A percentile compares a stretch with the other conserved stretches of the same genome.
Evolutionary conservation across 1,140 invertebrate species (phyloP).

Genomic region (Magallana gigas): DNA sequence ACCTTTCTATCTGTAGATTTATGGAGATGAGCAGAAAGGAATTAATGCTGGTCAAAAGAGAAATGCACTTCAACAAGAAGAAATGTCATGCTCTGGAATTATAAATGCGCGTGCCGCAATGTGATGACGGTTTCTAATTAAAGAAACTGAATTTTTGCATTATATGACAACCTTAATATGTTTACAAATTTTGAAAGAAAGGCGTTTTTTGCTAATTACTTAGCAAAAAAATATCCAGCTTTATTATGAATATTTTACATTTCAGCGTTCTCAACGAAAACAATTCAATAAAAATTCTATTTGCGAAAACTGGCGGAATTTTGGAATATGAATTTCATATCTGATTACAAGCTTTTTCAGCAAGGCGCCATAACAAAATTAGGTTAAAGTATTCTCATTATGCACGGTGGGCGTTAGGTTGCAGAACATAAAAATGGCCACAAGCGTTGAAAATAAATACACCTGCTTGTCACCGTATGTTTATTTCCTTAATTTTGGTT

Average conservation of each 20-base stretch:
- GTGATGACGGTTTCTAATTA: neutral
- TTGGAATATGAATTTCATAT: too few species aligned
- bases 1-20: neutral
- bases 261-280: neutral
- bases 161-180: conserved; percentile 19
- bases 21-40: neutral
- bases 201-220: neutral
- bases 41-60: neutral
- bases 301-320: too few species aligned
- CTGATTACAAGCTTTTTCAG: too few species aligned
- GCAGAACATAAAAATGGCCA: neutral
- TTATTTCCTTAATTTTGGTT: too few species aligned
- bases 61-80: neutral
- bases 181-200: conserved; percentile 3
- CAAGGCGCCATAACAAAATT: too few species aligned
- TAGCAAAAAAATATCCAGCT: neutral
- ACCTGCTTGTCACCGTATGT: neutral
- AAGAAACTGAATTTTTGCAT: conserved; percentile 6
- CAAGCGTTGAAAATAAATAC: neutral
- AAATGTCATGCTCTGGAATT: neutral
- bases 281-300: neutral
- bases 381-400: too few species aligned
- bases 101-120: conserved; percentile 5
- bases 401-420: neutral
- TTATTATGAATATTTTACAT: conserved; percentile 5